phyloP scores from a whole-genome alignment of 2,113 vertebrate species.

The Percopsis transmontana region DNA sequence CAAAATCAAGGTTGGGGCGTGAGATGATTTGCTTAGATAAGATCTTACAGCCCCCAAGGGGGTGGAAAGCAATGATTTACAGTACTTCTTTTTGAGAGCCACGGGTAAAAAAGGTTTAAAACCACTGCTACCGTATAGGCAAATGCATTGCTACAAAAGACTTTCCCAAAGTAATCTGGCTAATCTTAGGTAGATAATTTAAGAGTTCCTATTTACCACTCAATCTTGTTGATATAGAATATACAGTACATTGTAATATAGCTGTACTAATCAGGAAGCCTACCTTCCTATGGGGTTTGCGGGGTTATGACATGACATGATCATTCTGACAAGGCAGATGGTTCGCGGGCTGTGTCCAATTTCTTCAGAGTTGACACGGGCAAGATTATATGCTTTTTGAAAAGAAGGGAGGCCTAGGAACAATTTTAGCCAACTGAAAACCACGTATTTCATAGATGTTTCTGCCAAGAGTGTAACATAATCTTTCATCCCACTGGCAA shows the following conservation, averaged over 20 bases:
- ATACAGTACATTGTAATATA: slow-evolving; percentile 24
- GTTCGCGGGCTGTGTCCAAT: slow-evolving; percentile 38
- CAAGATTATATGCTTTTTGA: slow-evolving; percentile 59
- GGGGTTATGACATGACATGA: slow-evolving; percentile 39
- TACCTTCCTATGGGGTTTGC: slow-evolving; percentile 41
- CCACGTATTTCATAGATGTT: slow-evolving; percentile 83
- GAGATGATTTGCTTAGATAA: too few relatives aligned
- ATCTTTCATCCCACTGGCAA: slow-evolving; percentile 84
- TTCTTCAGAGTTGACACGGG: slow-evolving; percentile 48
- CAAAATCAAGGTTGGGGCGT: too few relatives aligned
- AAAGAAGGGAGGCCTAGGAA: slow-evolving; percentile 60
- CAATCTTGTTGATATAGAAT: slow-evolving; percentile 28
- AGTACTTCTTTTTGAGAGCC: too few relatives aligned
- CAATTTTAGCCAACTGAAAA: slow-evolving; percentile 83
- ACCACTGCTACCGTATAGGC: too few relatives aligned
- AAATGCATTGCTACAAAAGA: too few relatives aligned
- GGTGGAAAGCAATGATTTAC: too few relatives aligned
- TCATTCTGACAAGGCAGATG: slow-evolving; percentile 48
- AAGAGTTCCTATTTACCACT: too few relatives aligned
- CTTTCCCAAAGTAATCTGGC: too few relatives aligned
- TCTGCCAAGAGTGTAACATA: slow-evolving; percentile 90
- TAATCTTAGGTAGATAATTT: too few relatives aligned
- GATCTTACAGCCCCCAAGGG: too few relatives aligned
- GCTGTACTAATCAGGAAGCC: slow-evolving; percentile 43
- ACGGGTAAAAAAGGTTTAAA: too few relatives aligned